Conservation (phyloP, 2,888 invertebrate species). For the Torymus tubicola region DNA sequence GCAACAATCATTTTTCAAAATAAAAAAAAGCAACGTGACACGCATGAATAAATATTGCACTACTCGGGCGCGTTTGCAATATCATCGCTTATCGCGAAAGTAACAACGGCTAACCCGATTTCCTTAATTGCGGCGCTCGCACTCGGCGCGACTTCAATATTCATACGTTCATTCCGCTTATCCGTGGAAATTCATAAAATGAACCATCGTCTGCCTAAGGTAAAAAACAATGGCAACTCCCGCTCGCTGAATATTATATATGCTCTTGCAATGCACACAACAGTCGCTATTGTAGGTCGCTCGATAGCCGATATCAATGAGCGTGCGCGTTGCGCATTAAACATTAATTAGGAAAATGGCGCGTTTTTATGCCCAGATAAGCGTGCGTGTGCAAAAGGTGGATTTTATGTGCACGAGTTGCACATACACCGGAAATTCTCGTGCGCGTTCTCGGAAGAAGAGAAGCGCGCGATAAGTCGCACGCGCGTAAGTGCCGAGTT, state of each 20-base stretch:
- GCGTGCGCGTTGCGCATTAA: conserved; percentile 59
- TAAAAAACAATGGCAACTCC: conserved; percentile 14
- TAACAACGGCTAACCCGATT: conserved; percentile 12
- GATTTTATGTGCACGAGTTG: neutral
- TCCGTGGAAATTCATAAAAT: conserved; percentile 21
- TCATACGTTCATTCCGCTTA: neutral
- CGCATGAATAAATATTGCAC: too few species aligned
- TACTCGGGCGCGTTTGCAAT: too few species aligned
- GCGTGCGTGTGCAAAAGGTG: too few species aligned
- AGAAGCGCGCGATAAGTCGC: conserved; percentile 21
- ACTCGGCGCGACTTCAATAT: neutral
- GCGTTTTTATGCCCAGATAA: conserved; percentile 16
- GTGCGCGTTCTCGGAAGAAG: conserved; percentile 19
- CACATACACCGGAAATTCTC: neutral
- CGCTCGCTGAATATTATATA: conserved; percentile 5
- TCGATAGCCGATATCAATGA: conserved; percentile 63
- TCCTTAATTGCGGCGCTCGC: neutral
- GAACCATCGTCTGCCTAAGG: neutral
- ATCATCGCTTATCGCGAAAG: conserved; percentile 36
- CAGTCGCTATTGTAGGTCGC: conserved; percentile 46
- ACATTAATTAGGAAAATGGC: conserved; percentile 69
- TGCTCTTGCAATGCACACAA: neutral
- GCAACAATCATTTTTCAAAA: too few species aligned
- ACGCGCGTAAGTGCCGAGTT: conserved; percentile 29
- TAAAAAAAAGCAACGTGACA: too few species aligned